phyloP scores from a whole-genome alignment of 1,140 invertebrate genomes.

The Mycetomoellerius zeteki region DNA sequence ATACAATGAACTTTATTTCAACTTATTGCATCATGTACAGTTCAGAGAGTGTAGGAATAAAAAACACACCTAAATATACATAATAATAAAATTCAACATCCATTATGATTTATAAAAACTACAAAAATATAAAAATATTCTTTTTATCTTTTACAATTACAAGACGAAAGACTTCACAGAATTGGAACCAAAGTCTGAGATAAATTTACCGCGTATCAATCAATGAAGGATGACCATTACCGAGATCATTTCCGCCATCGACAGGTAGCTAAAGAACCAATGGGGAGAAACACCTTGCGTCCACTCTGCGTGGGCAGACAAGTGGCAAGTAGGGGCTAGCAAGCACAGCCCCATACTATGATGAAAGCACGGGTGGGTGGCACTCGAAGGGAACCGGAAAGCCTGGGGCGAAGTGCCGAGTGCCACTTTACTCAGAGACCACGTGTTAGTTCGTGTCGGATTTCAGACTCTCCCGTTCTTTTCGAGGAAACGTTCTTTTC shows the following conservation, averaged over 20 bases:
- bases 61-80: no score
- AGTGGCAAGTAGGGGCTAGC: conserved; percentile 71
- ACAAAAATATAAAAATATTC: neutral
- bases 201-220: neutral
- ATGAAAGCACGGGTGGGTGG: conserved; percentile 42
- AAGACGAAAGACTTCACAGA: neutral
- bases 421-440: conserved; percentile 69
- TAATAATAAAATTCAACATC: neutral
- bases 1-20: no score
- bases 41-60: no score
- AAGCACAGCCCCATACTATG: neutral
- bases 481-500: conserved; percentile 43
- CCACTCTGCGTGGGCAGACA: conserved; percentile 77
- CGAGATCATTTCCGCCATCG: conserved; percentile 28
- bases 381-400: conserved; percentile 55
- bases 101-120: neutral
- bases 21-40: no score
- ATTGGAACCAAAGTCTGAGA: neutral
- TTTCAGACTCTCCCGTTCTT: conserved; percentile 62
- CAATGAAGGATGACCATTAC: neutral
- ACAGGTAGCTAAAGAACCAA: neutral
- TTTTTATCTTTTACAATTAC: neutral
- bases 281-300: conserved; percentile 70
- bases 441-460: conserved; percentile 70
- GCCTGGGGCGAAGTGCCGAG: conserved; percentile 59